A percentile compares a stretch with the other conserved stretches of the same genome.
Evolutionary conservation across 1,140 invertebrate genomes (phyloP).

Genomic region (Notospermus geniculatus): DNA sequence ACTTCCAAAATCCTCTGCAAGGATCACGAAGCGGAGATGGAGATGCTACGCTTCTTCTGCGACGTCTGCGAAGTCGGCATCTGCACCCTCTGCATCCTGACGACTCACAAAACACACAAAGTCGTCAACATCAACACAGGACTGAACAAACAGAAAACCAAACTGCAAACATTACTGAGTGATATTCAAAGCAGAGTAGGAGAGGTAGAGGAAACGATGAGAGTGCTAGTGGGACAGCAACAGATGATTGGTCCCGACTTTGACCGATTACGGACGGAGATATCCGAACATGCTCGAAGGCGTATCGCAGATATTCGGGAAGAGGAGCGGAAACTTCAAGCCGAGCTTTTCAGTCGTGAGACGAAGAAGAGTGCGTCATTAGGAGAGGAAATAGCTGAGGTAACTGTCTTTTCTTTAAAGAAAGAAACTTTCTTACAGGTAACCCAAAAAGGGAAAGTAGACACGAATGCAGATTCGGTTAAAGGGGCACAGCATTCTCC

Average conservation of each 20-base stretch:
- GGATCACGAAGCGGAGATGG: not conserved
- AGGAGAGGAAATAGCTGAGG: no score
- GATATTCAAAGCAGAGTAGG: not conserved
- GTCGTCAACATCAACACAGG: slow-evolving; percentile 1
- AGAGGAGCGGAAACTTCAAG: slow-evolving; percentile 2
- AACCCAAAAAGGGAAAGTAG: no score
- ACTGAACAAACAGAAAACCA: not conserved
- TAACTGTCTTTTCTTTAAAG: no score
- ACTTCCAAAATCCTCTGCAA: slow-evolving; percentile 7
- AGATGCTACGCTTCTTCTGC: slow-evolving; percentile 2
- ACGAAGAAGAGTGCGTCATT: not conserved
- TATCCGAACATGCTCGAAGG: not conserved
- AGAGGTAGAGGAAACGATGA: not conserved
- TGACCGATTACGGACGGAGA: not conserved
- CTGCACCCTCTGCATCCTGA: slow-evolving; percentile 4
- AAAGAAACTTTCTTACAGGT: no score
- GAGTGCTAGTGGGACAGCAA: not conserved
- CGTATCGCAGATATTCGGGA: slow-evolving; percentile 2
- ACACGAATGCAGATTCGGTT: no score
- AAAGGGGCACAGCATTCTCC: no score
- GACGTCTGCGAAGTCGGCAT: slow-evolving; percentile 9
- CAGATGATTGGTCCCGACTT: not conserved
- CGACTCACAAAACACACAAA: slow-evolving; percentile 4
- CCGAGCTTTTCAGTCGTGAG: slow-evolving; percentile 2
- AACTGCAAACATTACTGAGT: not conserved